phyloP scores from a whole-genome alignment of 2,797 vertebrate species.

The Spinus olivaceus region DNA sequence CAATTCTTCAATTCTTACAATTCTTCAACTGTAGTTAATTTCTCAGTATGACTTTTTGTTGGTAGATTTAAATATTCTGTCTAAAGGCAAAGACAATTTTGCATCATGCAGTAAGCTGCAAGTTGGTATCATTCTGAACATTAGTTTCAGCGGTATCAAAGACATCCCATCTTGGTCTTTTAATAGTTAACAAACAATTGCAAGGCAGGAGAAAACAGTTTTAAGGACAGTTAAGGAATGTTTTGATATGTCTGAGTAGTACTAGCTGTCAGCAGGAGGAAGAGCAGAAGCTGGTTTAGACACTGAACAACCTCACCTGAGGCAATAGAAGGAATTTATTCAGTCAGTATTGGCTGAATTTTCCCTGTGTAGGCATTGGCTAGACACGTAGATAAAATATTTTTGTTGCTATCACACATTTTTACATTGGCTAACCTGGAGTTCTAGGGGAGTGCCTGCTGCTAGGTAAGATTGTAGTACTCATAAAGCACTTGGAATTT shows the following conservation, averaged over 20 bases:
- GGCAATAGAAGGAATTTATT: not conserved
- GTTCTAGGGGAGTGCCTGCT: not conserved
- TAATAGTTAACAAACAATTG: not conserved
- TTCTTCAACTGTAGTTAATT: not conserved
- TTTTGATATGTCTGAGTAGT: not conserved
- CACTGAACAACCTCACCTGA: not conserved
- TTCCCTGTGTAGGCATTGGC: not conserved
- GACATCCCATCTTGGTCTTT: not conserved
- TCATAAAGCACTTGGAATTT: not conserved
- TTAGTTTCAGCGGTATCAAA: not conserved
- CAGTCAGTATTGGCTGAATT: not conserved
- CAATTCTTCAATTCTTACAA: not conserved
- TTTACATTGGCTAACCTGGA: not conserved
- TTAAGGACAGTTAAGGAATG: not conserved
- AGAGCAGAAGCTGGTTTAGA: not conserved
- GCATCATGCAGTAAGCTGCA: not conserved
- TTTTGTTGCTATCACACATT: not conserved
- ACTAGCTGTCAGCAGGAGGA: not conserved
- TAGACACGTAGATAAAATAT: not conserved
- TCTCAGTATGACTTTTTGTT: not conserved
- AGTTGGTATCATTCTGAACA: not conserved
- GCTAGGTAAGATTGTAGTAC: not conserved
- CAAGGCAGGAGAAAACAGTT: not conserved
- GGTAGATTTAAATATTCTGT: accelerated
- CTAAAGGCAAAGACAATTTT: not conserved